A percentile compares a stretch with the other conserved stretches of the same genome.
Conservation (phyloP, 2,888 invertebrate species). For the Ferrisia virgata region DNA sequence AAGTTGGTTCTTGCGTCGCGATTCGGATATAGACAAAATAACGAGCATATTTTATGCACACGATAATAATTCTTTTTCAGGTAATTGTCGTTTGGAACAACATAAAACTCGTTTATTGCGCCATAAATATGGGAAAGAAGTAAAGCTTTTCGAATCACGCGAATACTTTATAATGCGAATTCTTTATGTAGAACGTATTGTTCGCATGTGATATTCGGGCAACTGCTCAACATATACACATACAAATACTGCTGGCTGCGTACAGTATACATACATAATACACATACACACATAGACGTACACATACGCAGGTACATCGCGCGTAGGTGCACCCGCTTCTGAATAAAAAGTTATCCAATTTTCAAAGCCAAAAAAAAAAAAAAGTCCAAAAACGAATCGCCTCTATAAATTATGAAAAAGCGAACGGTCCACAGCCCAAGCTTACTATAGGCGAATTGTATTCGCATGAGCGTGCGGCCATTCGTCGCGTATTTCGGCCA, state of each 20-base stretch:
- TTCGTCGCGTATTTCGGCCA: constrained; percentile 1
- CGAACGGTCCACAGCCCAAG: background rate
- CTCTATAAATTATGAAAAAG: background rate
- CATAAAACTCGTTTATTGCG: constrained; percentile 30
- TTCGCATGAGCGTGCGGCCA: background rate
- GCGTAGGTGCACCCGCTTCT: background rate
- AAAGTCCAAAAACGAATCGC: background rate
- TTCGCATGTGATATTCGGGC: constrained; percentile 20
- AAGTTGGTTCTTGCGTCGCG: background rate
- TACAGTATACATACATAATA: background rate
- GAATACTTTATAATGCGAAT: constrained; percentile 10
- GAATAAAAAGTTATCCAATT: constrained; percentile 21
- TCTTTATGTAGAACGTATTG: constrained; percentile 18
- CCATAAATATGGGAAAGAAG: constrained; percentile 19
- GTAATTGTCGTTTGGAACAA: constrained; percentile 25
- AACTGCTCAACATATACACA: background rate
- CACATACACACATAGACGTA: background rate
- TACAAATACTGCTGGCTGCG: too few species aligned
- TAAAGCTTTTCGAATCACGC: constrained; percentile 26
- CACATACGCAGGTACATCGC: background rate
- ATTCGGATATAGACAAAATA: background rate
- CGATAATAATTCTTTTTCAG: constrained; percentile 26
- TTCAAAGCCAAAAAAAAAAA: background rate
- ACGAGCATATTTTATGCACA: constrained; percentile 20
- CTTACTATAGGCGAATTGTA: background rate